Base-by-base conservation (phyloP, 1,140 invertebrate genomes). In the Diabrotica undecimpunctata region DNA sequence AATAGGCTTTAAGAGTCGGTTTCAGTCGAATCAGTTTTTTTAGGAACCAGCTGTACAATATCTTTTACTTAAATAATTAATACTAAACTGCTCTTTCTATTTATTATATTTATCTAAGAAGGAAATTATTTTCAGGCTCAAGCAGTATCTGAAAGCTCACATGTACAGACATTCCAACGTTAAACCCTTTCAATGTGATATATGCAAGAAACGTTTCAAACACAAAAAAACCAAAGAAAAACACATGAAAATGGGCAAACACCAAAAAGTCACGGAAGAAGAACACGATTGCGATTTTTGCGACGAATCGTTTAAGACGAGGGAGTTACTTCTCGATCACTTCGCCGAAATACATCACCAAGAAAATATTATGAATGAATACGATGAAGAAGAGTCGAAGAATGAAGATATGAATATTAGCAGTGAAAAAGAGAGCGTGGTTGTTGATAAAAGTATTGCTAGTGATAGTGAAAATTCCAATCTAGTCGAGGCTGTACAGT, bases 201-300 rank as follows among this genome's bases (percentile, higher is more conserved):
- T 67, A 5, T 75, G 74, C 61, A n/a, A 67, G 37, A 75, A 72
- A 63, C 54, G 56, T 54, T 75, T 75, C 38, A 75, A 75, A 66
- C 73, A 75, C 51, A 75, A 75, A 54, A 75, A 71, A 60, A 70
- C 72, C 5, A 67, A 65, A 39, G 67, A 72, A 25, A 75, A 69
- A 61, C 73, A 75, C 53, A 57, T 68, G 41, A 8, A 46, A 11
- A 7, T 61, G 11, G 39, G 59, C 10, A 54, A 65, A 62, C 60
- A 61, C 14, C 9, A 52, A 66, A 64, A 61, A 54, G 25, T 54
- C 36, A 3, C 41, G 39, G 57, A 61, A 39, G 50, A 37, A 11
- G 55, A 56, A 36, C 54, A 57, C 54, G 62, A 64, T 14, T 64
- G 62, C 35, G 62, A 64, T 51, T 64, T 64, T 38, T 64, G 62